These are phyloP conservation scores for Agonopterix subpropinquella DNA, from an alignment of 2,888 invertebrate species.

Conservation along the genomic window DNA sequence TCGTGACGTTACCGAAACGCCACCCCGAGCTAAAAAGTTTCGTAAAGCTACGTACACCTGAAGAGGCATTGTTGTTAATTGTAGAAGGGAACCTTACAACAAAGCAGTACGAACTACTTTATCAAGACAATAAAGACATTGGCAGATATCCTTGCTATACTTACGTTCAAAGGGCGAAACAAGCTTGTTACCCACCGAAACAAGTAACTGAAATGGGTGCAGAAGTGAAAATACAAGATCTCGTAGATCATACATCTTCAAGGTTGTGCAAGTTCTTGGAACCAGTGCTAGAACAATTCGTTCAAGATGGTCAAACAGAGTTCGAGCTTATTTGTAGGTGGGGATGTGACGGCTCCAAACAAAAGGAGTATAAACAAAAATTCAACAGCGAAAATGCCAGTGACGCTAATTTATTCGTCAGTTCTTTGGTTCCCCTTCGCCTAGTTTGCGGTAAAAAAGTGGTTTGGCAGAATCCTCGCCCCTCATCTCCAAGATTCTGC, in stretches of 20 bases:
- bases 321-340: conserved; percentile 14
- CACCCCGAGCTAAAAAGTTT: not conserved
- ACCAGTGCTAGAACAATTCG: conserved; percentile 3
- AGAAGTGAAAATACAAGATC: conserved; percentile 1
- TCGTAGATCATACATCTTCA: not conserved
- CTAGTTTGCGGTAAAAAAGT: conserved; percentile 16
- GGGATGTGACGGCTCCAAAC: conserved; percentile 20
- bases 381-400: conserved; percentile 8
- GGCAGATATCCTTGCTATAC: conserved; percentile 3
- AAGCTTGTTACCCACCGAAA: conserved; percentile 3
- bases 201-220: conserved; percentile 4
- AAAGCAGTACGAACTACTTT: not conserved
- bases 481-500: conserved; percentile 22
- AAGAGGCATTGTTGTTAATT: conserved; percentile 1
- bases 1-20: not conserved
- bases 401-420: conserved; percentile 18
- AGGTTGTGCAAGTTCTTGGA: conserved; percentile 1
- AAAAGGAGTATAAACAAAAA: conserved; percentile 15
- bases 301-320: conserved; percentile 1
- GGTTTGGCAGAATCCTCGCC: conserved; percentile 22
- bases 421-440: conserved; percentile 20
- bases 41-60: not conserved
- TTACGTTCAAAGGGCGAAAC: conserved; percentile 4
- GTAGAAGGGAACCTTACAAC: conserved; percentile 1
- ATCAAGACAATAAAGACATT: not conserved